Conservation (phyloP, 2,797 vertebrate genomes). For the Pyrocephalus nanus region DNA sequence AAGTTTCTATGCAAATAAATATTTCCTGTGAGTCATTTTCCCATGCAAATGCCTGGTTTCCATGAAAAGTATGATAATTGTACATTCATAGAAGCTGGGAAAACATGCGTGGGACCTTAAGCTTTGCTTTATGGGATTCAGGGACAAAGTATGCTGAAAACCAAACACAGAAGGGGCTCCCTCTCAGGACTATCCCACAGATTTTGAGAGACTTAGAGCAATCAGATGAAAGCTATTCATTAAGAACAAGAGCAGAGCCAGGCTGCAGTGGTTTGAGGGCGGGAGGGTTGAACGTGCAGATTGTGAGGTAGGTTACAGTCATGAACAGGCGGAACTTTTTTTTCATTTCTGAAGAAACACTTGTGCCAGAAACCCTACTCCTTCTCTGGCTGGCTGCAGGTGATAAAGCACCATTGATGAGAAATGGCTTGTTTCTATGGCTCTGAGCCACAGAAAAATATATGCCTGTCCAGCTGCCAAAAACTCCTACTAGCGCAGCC, state of each 20-base stretch:
- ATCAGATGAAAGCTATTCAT: conserved; percentile 11
- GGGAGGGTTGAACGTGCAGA: not conserved
- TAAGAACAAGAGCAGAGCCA: not conserved
- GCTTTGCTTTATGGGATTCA: conserved; percentile 34
- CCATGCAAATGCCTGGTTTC: conserved; percentile 68
- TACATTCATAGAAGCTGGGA: conserved; percentile 65
- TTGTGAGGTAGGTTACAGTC: not conserved
- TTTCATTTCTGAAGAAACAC: not conserved
- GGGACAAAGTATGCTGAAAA: conserved; percentile 8
- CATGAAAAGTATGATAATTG: conserved; percentile 62
- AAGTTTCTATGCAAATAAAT: conserved; percentile 64
- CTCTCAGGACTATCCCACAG: not conserved
- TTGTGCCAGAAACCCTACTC: conserved; percentile 19
- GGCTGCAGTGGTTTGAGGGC: not conserved
- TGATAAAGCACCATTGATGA: conserved; percentile 32
- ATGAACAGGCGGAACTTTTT: not conserved
- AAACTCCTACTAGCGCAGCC: not conserved
- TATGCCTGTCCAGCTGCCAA: conserved; percentile 1
- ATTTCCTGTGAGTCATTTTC: conserved; percentile 72
- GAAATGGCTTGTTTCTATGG: conserved; percentile 46
- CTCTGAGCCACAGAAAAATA: not conserved
- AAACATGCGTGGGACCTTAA: conserved; percentile 66
- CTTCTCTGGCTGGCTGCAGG: not conserved
- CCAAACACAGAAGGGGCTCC: conserved; percentile 27
- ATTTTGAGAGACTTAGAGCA: not conserved